Percentiles rank a stretch among this genome's conserved stretches.
Conservation (phyloP, 2,797 vertebrate genomes). For the Heteromormyrus szaboi region DNA sequence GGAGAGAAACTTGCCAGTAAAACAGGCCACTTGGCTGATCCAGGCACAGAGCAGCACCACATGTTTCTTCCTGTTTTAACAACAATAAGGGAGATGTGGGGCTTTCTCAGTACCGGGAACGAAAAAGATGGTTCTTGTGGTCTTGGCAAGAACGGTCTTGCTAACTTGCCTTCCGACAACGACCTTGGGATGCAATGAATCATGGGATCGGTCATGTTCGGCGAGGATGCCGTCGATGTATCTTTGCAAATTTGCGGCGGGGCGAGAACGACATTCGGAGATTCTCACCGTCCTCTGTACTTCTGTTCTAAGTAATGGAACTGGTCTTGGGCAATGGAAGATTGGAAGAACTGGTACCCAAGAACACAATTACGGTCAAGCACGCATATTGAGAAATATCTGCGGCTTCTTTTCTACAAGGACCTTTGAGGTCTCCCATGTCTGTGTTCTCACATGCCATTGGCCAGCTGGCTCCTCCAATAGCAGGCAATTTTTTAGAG, state of each 20-base stretch:
- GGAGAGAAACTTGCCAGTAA: not conserved
- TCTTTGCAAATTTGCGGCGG: not conserved
- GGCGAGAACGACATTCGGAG: not conserved
- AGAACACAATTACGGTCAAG: not conserved
- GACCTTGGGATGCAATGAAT: not conserved
- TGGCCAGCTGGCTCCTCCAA: not conserved
- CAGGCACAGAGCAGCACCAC: not conserved
- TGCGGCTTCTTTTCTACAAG: not conserved
- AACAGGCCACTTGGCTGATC: not conserved
- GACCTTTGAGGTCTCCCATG: not conserved
- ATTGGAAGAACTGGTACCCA: not conserved
- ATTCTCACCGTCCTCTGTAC: not conserved
- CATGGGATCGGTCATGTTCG: not conserved
- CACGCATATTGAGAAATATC: not conserved
- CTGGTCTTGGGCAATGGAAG: not conserved
- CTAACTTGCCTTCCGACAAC: not conserved
- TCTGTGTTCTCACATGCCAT: not conserved
- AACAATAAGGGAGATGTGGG: not conserved
- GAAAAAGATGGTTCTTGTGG: not conserved
- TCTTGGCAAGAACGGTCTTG: not conserved
- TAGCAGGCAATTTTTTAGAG: not conserved
- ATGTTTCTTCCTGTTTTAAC: not conserved
- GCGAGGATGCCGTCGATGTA: not conserved
- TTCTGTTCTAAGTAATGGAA: not conserved
- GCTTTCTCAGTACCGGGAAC: not conserved